phyloP scores from a whole-genome alignment of 2,888 invertebrate species.

The Lepidonotus clava region DNA sequence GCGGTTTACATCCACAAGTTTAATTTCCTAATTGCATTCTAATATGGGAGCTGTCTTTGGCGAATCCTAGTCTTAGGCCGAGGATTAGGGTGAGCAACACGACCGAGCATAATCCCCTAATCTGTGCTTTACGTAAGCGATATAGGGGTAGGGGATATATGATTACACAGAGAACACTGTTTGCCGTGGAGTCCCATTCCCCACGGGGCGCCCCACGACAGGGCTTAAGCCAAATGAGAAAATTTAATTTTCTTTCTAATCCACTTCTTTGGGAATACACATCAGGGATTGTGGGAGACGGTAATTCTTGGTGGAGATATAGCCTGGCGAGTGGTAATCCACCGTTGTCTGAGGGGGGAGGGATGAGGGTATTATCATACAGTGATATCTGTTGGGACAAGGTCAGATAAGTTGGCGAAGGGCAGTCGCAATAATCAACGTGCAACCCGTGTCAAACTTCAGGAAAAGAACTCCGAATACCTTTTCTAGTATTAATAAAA shows the following conservation, averaged over 20 bases:
- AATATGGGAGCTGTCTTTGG: not conserved
- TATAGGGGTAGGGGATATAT: slow-evolving; percentile 30
- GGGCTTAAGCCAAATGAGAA: slow-evolving; percentile 16
- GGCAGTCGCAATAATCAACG: too few species aligned
- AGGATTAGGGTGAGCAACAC: not conserved
- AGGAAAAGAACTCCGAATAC: too few species aligned
- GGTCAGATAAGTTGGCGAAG: too few species aligned
- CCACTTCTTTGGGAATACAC: not conserved
- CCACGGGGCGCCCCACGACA: not conserved
- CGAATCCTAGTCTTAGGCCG: not conserved
- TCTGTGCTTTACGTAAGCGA: not conserved
- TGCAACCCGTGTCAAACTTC: too few species aligned
- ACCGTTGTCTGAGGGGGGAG: too few species aligned
- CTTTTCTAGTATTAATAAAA: too few species aligned
- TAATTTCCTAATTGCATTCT: slow-evolving; percentile 38
- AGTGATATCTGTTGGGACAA: too few species aligned
- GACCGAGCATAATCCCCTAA: not conserved
- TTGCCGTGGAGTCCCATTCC: not conserved
- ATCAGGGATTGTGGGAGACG: too few species aligned
- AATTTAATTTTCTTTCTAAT: not conserved
- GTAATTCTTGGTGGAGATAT: too few species aligned
- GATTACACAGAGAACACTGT: slow-evolving; percentile 10
- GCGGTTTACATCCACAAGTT: slow-evolving; percentile 28
- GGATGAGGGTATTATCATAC: too few species aligned
- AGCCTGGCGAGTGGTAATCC: too few species aligned